Evolutionary conservation across 2,113 vertebrate genomes (phyloP).

Genomic region (Monarcha castaneiventris): DNA sequence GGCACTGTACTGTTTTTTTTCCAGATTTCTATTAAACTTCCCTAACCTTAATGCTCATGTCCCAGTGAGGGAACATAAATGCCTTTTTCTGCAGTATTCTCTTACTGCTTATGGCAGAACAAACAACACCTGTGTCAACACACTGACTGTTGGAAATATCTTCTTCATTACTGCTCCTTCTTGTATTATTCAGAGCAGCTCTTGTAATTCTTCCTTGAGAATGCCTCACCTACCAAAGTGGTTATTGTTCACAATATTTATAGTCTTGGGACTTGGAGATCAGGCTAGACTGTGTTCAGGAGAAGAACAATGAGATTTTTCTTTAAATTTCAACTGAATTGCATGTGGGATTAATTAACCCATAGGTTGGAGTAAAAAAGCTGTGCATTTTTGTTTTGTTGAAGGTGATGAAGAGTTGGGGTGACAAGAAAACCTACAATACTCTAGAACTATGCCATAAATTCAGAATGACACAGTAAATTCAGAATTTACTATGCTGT

Average conservation of each 20-base stretch:
- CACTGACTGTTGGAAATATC: not conserved
- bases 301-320: conserved; percentile 11
- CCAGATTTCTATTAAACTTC: not conserved
- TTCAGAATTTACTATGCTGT: not conserved
- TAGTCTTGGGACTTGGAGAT: not conserved
- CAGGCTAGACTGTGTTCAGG: not conserved
- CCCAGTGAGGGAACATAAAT: not conserved
- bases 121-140: not conserved
- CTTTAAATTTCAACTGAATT: not conserved
- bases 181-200: not conserved
- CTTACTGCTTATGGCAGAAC: not conserved
- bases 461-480: not conserved
- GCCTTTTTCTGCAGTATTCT: not conserved
- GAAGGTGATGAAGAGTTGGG: not conserved
- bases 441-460: not conserved
- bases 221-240: not conserved
- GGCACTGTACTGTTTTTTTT: not conserved
- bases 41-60: not conserved
- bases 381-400: not conserved
- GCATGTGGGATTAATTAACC: not conserved
- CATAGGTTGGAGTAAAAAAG: not conserved
- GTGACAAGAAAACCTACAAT: not conserved
- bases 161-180: not conserved
- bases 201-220: not conserved
- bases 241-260: conserved; percentile 28